Percentiles rank a stretch among this genome's conserved stretches.
Conservation (phyloP, 2,888 invertebrate genomes). For the Teleiodes luculella region DNA sequence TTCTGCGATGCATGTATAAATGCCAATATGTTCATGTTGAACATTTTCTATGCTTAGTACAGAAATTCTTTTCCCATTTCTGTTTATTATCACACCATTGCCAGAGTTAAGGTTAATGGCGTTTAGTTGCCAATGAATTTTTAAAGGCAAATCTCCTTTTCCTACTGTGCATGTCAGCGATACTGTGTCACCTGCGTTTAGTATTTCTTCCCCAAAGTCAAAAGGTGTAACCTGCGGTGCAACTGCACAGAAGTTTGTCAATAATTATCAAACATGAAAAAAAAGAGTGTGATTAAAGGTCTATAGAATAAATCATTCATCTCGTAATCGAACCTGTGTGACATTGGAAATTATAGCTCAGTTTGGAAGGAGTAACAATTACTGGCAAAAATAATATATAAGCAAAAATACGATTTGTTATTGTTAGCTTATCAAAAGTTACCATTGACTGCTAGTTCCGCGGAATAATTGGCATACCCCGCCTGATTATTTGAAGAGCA, state of each 20-base stretch:
- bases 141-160: slow-evolving; percentile 84
- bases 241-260: slow-evolving; percentile 74
- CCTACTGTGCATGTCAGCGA: slow-evolving; percentile 84
- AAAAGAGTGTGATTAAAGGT: too few relatives aligned
- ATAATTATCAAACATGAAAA: too few relatives aligned
- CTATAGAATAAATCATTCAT: too few relatives aligned
- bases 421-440: slow-evolving; percentile 34
- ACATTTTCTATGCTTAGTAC: slow-evolving; percentile 82
- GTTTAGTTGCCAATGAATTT: slow-evolving; percentile 85
- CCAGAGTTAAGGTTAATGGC: slow-evolving; percentile 69
- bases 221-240: slow-evolving; percentile 89
- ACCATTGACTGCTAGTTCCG: slow-evolving; percentile 86
- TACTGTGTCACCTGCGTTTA: slow-evolving; percentile 85
- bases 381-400: slow-evolving; percentile 12
- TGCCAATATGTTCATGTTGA: slow-evolving; percentile 79
- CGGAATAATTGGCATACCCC: slow-evolving; percentile 81
- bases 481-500: slow-evolving; percentile 84
- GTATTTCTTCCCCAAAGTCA: slow-evolving; percentile 85
- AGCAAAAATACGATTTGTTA: slow-evolving; percentile 6
- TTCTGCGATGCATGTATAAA: slow-evolving; percentile 81
- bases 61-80: slow-evolving; percentile 82
- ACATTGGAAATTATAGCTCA: not conserved
- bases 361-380: not conserved
- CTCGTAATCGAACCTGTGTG: not conserved
- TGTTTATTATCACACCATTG: slow-evolving; percentile 79